Evolutionary conservation across 2,888 invertebrate genomes (phyloP), one percentile per base, ranked within the genome.

Genomic region (Drosophila aldrichi): DNA sequence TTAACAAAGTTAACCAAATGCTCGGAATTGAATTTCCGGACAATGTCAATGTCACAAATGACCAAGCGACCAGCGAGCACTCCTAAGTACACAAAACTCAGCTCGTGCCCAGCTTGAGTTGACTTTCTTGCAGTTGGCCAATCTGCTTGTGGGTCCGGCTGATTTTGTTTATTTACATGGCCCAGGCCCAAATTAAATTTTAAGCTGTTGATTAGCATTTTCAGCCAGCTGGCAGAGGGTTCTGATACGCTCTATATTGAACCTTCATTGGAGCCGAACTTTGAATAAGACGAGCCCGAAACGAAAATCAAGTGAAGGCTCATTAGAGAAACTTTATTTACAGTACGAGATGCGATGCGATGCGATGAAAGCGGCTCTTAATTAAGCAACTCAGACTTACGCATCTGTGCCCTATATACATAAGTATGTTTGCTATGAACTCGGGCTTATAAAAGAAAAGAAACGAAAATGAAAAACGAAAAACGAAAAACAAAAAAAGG

Each of bases 151-250:
- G 36, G 14, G 20, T n/a, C 46, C 14, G 25, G 59, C 32, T 25
- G 18, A 32, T 20, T 61, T 32, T 46, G 63, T 71, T 87, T 84
- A 82, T 89, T 89, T 89, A 72, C 86, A 77, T 48, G 73, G 86
- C 88, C 70, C 70, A 80, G 61, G 87, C 81, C 73, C 62, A 86
- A 86, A 86, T 86, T 87, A 84, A 90, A 89, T 89, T 90, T 86
- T 90, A 86, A 90, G 86, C 86, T 90, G 86, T 86, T 86, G 79
- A 89, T 90, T 86, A 90, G 81, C 90, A 86, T 90, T 89, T 86
- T 61, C 61, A 65, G 81, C 55, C 74, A 64, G 51, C 46, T 43
- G 32, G 46, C 38, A 9, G 59, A 58, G 51, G 48, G 62, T 46
- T 16, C 56, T 49, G 69, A 63, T 38, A 40, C 46, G 63, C 74